Base-by-base conservation (phyloP, 2,888 invertebrate genomes). In the Ashinkailepas kermadecensis region DNA sequence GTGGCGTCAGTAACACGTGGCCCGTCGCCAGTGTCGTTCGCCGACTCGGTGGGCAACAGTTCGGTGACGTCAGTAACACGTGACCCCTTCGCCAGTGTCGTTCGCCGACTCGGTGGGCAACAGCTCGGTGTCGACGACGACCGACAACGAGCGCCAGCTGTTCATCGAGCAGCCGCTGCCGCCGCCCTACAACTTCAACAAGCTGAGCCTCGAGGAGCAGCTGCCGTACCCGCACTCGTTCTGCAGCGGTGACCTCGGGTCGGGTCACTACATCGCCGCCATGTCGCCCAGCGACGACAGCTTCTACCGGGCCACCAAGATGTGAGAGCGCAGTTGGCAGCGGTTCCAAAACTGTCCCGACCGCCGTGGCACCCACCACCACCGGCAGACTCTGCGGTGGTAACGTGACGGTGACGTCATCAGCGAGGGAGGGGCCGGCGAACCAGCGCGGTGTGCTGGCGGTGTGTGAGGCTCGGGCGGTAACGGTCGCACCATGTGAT, bases 181-280 rank as follows among this genome's bases (percentile, higher is more conserved):
- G 74, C 74, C 74, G 74, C 54, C 56, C 56, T 74, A 74, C 74
- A 74, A 74, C 74, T 56, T 74, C 74, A 74, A 56, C 74, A 74
- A 74, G 54, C 56, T 74, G 21, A 56, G 54, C 56, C 23, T 74
- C 54, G 74, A 74, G 54, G 74, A 74, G 21, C 21, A 8, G 74
- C 74, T 74, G 74, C 74, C 65, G 65, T n/a, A 11, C 7, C 65
- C 74, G 18, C 54, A 10, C 54, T 21, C 74, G 21, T 74, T 74
- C 21, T 8, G 11, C 1, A 18, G 54, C 54, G 3, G 56, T 56
- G 74, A 74, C 56, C 56, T 74, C 56, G 74, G 74, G 21, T 74
- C 74, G 9, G 74, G 74, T 39, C 74, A 74, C 74, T 74, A 74
- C 74, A 21, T 74, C 10, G 74, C 74, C 54, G 74, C 21, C 74